Evolutionary conservation across 2,797 vertebrate genomes (phyloP), one percentile per base, ranked within the genome.

Genomic region (Momotus momota): DNA sequence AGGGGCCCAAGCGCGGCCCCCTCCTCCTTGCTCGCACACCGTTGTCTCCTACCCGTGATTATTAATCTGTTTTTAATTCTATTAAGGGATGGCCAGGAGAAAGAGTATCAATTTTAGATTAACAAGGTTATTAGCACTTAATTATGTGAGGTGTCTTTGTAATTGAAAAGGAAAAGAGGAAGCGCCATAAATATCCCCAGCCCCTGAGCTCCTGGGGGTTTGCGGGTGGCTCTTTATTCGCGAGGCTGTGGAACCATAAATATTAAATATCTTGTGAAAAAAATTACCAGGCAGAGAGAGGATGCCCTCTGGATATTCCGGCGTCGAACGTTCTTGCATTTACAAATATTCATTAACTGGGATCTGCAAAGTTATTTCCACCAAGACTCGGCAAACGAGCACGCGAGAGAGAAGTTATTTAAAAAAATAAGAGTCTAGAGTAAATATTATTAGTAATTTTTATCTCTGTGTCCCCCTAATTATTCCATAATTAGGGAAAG

Each of bases 101-200:
- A 54, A 95, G 96, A 96, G 95, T 93, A 98, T 96, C 96, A 96
- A 95, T 96, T 96, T 96, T 92, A 96, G 96, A 96, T 97, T 95
- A 98, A 97, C 96, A 96, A 96, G 95, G 96, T 97, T 97, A 97
- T 97, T 97, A 98, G 96, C 95, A 96, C 94, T 97, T 97, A 92
- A 97, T 97, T 97, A 97, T 81, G 94, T 92, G 95, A 91, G 91
- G 95, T 97, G 93, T 92, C 97, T 87, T 67, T 93, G 88, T 96
- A 97, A 97, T 96, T 97, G 96, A 97, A 98, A 97, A 97, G 94
- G 80, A 79, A 95, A 96, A 95, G 94, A 90, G 74, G 90, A 90
- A 96, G 89, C 33, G 3, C 90, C 88, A 57, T 93, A 88, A 97
- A 95, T 90, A 90, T 92, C 95, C 85, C 80, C 38, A 38, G 91